These are phyloP conservation scores for Nymphalis io DNA, from an alignment of 1,140 invertebrate species.

Conservation along the genomic window DNA sequence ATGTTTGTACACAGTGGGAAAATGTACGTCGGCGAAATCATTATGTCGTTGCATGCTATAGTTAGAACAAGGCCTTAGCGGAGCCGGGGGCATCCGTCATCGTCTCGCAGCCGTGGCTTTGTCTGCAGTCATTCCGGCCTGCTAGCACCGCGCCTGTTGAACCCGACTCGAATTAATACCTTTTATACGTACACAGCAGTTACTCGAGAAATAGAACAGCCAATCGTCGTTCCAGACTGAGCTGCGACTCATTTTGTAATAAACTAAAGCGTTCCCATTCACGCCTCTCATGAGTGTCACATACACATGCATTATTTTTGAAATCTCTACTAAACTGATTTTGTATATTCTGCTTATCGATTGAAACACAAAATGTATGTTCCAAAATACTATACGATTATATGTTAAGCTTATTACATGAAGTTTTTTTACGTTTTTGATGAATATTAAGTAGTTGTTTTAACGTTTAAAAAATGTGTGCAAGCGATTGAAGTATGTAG, in stretches of 20 bases:
- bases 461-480: too few relatives aligned
- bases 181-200: slow-evolving; percentile 39
- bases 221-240: neutral
- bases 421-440: too few relatives aligned
- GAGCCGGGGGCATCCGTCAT: slow-evolving; percentile 58
- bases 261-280: too few relatives aligned
- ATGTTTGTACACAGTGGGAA: slow-evolving; percentile 16
- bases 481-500: too few relatives aligned
- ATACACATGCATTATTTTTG: too few relatives aligned
- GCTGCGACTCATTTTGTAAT: neutral
- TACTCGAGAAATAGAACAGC: slow-evolving; percentile 26
- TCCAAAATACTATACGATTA: too few relatives aligned
- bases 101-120: slow-evolving; percentile 55
- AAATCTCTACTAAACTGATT: neutral
- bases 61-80: slow-evolving; percentile 38
- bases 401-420: too few relatives aligned
- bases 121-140: slow-evolving; percentile 53
- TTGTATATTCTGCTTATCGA: neutral
- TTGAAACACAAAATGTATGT: too few relatives aligned
- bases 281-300: too few relatives aligned
- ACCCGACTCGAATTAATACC: slow-evolving; percentile 54
- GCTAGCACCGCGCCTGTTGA: slow-evolving; percentile 63
- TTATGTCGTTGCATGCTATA: slow-evolving; percentile 33
- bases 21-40: slow-evolving; percentile 29
- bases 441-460: too few relatives aligned